These are phyloP conservation scores for Salvelinus fontinalis DNA, from an alignment of 2,113 vertebrate species.

Conservation along the genomic window DNA sequence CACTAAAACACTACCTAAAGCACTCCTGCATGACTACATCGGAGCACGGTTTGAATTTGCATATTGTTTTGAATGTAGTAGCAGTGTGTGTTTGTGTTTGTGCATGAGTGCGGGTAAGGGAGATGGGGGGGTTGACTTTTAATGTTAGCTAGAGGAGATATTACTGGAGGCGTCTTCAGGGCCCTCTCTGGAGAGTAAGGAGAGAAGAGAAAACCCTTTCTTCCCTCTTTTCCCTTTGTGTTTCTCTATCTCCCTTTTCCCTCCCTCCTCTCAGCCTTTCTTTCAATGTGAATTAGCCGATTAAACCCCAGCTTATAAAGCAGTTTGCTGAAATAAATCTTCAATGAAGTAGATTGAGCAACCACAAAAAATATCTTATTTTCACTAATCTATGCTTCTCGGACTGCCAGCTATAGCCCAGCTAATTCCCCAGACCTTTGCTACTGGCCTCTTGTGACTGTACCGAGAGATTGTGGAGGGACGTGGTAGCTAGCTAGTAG, in stretches of 20 bases:
- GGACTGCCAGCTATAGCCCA: too few relatives aligned
- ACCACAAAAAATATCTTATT: not conserved
- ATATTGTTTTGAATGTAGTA: not conserved
- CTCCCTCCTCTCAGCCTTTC: not conserved
- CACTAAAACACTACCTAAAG: not conserved
- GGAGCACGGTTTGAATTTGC: constrained; percentile 4
- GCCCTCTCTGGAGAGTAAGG: too few relatives aligned
- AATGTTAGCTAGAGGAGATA: not conserved
- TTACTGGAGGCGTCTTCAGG: not conserved
- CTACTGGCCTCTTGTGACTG: too few relatives aligned
- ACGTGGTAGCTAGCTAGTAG: too few relatives aligned
- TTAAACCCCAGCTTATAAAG: not conserved
- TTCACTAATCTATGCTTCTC: too few relatives aligned
- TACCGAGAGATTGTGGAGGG: too few relatives aligned
- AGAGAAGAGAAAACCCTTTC: not conserved
- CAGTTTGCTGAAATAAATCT: not conserved
- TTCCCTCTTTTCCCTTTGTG: not conserved
- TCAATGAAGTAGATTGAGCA: not conserved
- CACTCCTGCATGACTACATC: not conserved
- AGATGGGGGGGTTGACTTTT: not conserved
- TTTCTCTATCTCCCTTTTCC: too few relatives aligned
- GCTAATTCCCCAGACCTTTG: too few relatives aligned
- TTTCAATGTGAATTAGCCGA: not conserved
- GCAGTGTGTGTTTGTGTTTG: not conserved
- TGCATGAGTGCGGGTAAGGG: not conserved